These are phyloP conservation scores for Xerus rutilus DNA, from an alignment of 2,797 vertebrate genomes.

Conservation along the genomic window DNA sequence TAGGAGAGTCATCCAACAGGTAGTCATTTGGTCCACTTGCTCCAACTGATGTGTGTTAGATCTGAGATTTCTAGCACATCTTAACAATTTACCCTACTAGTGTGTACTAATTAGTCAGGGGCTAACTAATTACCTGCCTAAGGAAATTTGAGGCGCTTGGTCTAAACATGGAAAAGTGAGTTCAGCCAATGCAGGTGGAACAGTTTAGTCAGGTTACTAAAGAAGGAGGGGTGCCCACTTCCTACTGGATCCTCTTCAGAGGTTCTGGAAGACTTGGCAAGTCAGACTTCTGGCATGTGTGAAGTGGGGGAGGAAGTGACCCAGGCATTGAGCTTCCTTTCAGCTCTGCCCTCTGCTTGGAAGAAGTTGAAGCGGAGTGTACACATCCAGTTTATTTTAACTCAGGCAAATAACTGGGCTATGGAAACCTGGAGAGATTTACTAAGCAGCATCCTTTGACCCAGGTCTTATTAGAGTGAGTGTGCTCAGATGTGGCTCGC, in stretches of 20 bases:
- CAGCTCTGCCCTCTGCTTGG: neutral
- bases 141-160: constrained; percentile 3
- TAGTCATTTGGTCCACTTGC: neutral
- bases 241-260: neutral
- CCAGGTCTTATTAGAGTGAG: neutral
- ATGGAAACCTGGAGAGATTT: neutral
- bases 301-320: neutral
- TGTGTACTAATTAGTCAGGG: neutral
- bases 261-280: neutral
- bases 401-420: neutral
- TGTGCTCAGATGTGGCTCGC: neutral
- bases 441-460: neutral
- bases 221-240: neutral
- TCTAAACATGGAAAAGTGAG: neutral
- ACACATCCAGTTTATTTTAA: neutral
- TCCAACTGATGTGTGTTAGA: neutral
- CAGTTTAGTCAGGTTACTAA: neutral
- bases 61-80: neutral
- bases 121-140: neutral
- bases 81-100: neutral
- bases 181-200: neutral
- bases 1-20: neutral
- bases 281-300: neutral
- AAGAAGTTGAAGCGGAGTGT: neutral
- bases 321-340: neutral